Base-by-base conservation (phyloP, 1,140 invertebrate genomes). In the Ostrea denselamellosa region DNA sequence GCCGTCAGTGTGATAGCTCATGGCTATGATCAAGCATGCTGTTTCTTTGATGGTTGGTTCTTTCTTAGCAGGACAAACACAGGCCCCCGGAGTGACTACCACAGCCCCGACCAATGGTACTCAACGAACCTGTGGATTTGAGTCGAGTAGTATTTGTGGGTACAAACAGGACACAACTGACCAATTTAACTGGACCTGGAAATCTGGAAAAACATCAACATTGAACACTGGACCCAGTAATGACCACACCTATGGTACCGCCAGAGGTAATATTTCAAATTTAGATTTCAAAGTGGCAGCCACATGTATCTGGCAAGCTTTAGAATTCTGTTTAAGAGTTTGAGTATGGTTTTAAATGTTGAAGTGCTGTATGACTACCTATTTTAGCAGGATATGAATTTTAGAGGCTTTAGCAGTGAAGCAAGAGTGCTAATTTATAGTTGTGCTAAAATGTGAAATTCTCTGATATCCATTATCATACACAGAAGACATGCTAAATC, bases 71-170 rank as follows among this genome's bases (percentile, higher is more conserved):
- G 86, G 86, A 51, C 86, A 87, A 54, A 87, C 86, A 25, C 56
- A 44, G 58, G 53, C 81, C n/a, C 86, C 86, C 12, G 86, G 77
- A 83, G 28, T 51, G 51, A 22, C 68, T 25, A 71, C 82, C 51
- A 52, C 28, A n/a, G 25, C 28, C 12, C 0, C 87, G 34, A 51
- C 44, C 5, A 62, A 56, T 14, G 85, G 77, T 19, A 44, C 17
- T 54, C 58, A 56, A 0, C 83, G 89, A 83, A 85, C 28, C 17
- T 94, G 94, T 90, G 91, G 91, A 83, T 94, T 95, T 92, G 93
- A 94, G 87, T 90, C 91, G 12, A 25, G 54, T 10, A 89, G 89
- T 85, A 89, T 93, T 7, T 95, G 94, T 92, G 92, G 92, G n/a
- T 94, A 92, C 87, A 92, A 81, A 4, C 92, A 94, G 86, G 90